Conservation (phyloP, 2,797 vertebrate genomes). For the Cossypha caffra region DNA sequence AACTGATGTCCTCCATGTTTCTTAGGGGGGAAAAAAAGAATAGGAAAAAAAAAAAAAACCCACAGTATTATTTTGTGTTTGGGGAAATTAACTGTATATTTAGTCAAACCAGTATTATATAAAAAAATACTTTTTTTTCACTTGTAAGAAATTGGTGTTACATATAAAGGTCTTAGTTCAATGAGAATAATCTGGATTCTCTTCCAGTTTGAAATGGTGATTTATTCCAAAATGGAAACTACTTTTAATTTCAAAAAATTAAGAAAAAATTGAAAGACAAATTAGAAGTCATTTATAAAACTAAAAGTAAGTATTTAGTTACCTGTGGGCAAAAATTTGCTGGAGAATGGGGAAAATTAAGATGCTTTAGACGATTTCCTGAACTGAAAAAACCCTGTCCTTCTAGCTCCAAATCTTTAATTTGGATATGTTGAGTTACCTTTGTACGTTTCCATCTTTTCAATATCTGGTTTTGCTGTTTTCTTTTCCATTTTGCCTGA, state of each 20-base stretch:
- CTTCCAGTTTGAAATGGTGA: not conserved
- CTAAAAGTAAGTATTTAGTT: not conserved
- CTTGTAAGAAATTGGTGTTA: not conserved
- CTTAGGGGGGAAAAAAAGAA: fast-evolving
- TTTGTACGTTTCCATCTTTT: not conserved
- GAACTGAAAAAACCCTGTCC: not conserved
- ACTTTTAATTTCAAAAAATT: not conserved
- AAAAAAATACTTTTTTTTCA: not conserved
- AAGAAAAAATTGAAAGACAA: not conserved
- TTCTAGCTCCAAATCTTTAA: not conserved
- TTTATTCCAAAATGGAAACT: not conserved
- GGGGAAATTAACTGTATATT: not conserved
- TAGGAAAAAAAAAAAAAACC: fast-evolving
- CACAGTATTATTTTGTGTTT: not conserved
- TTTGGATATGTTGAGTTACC: not conserved
- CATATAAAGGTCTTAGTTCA: not conserved
- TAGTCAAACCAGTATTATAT: not conserved
- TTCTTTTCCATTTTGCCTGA: not conserved
- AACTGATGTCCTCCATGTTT: not conserved
- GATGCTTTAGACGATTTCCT: not conserved
- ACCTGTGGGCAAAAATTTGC: not conserved
- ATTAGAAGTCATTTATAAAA: not conserved
- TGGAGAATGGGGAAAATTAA: not conserved
- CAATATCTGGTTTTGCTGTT: not conserved
- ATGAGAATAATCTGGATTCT: not conserved